A percentile compares a stretch with the other conserved stretches of the same genome.
These are phyloP conservation scores for Daktulosphaira vitifoliae DNA, from an alignment of 1,140 invertebrate genomes.

Conservation along the genomic window DNA sequence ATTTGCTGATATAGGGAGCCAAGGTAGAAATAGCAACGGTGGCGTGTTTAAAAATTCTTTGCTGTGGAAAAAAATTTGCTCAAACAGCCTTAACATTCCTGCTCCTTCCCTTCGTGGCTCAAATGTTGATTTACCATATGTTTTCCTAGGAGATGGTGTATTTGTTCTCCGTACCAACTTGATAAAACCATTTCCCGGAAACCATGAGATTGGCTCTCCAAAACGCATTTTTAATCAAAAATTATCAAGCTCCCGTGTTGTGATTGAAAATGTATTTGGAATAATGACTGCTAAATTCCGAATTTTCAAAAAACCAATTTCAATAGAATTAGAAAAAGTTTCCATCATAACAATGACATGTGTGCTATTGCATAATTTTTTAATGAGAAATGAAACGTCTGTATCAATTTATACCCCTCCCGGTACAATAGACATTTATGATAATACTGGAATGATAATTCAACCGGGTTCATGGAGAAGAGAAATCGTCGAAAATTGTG, in stretches of 20 bases:
- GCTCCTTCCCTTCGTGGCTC: slow-evolving; percentile 35
- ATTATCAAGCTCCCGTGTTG: slow-evolving; percentile 33
- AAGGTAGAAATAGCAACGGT: slow-evolving; percentile 42
- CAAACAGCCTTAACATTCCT: slow-evolving; percentile 40
- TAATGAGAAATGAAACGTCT: slow-evolving; percentile 32
- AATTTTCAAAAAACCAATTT: slow-evolving; percentile 35
- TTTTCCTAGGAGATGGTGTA: slow-evolving; percentile 47
- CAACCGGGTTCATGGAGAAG: slow-evolving; percentile 2
- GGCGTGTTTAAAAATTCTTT: slow-evolving; percentile 41
- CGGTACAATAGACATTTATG: slow-evolving; percentile 17
- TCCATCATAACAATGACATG: slow-evolving; percentile 25
- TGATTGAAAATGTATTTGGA: slow-evolving; percentile 44
- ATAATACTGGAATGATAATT: not conserved
- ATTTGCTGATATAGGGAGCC: slow-evolving; percentile 35
- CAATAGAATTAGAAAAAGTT: slow-evolving; percentile 34
- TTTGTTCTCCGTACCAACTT: slow-evolving; percentile 45
- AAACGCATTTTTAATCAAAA: slow-evolving; percentile 43
- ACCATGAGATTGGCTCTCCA: slow-evolving; percentile 37
- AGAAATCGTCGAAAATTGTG: not conserved
- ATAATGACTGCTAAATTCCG: slow-evolving; percentile 37
- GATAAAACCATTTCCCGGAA: slow-evolving; percentile 45
- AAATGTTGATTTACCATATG: slow-evolving; percentile 40
- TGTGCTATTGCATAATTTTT: slow-evolving; percentile 28
- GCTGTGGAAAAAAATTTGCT: slow-evolving; percentile 41
- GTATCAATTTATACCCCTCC: slow-evolving; percentile 18